These are phyloP conservation scores for Eulacestoma nigropectus DNA, from an alignment of 2,113 vertebrate genomes.

Conservation along the genomic window DNA sequence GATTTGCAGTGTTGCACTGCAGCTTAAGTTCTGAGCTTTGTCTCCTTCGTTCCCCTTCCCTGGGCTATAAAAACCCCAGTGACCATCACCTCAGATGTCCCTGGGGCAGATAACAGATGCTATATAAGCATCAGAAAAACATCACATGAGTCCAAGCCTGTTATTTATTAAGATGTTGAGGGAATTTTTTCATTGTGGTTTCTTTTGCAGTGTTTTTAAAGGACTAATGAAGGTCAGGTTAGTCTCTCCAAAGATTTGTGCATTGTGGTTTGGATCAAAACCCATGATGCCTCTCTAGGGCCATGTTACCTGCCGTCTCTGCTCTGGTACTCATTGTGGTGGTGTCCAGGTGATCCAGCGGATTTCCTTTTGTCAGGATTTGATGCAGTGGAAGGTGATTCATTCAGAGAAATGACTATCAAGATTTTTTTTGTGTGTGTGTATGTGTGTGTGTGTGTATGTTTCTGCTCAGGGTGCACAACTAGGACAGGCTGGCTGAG, in stretches of 20 bases:
- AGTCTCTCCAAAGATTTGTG: neutral
- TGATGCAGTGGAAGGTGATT: neutral
- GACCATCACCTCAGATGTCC: neutral
- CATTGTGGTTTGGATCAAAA: neutral
- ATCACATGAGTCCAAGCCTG: neutral
- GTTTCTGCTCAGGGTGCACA: neutral
- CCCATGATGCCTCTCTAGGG: rapidly evolving
- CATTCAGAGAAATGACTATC: rapidly evolving
- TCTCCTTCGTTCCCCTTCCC: neutral
- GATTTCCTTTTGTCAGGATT: neutral
- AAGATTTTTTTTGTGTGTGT: neutral
- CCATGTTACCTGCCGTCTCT: neutral
- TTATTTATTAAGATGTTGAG: neutral
- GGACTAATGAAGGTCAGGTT: neutral
- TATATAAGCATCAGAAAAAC: neutral
- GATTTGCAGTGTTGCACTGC: neutral
- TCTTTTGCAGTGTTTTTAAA: neutral
- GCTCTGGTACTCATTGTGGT: neutral
- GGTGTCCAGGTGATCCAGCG: rapidly evolving
- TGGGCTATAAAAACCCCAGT: neutral
- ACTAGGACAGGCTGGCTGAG: neutral
- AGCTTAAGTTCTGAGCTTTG: neutral
- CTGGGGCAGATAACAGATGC: neutral
- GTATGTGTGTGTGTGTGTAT: neutral
- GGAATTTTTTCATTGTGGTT: neutral